Evolutionary conservation across 2,888 invertebrate genomes (phyloP), one percentile per base, ranked within the genome.

Genomic region (Melipona beecheii): DNA sequence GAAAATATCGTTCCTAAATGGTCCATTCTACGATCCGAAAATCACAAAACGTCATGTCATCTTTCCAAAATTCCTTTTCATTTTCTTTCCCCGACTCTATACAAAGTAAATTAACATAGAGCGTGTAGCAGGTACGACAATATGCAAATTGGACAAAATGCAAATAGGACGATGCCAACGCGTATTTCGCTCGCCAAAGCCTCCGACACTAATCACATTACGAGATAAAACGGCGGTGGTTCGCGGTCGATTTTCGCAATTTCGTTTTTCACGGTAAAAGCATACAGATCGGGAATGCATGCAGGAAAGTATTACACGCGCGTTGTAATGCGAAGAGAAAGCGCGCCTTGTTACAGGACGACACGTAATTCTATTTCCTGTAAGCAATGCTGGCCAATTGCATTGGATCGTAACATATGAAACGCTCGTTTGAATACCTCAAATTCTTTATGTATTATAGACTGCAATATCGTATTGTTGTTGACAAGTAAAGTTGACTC

Each of bases 111-210:
- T 21, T 4, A 64, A 64, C 64, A 21, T 19, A 13, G 21, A 21
- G 4, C 62, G 21, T 19, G 19, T 11, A 31, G 62, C 21, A 64
- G 21, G 21, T 31, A 31, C 31, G 31, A 64, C 64, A 64, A 31
- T 64, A 64, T 64, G 64, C 64, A 64, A 64, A 64, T 64, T 64
- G 64, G 64, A 2, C 64, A 31, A 64, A 64, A 65, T 36, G 65
- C 65, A 65, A n/a, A 36, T 65, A n/a, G n/a, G n/a, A 65, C 15
- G 6, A n/a, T 15, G 36, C 2, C 15, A n/a, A 6, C n/a, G 36
- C n/a, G 65, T 21, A 17, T 36, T 36, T 65, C 65, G n/a, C 65
- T 15, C 21, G n/a, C 6, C 36, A 15, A n/a, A 65, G 31, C 36
- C 15, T 65, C 36, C 36, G 36, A 36, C 65, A n/a, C 31, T 64